These are phyloP conservation scores for Dryobates pubescens DNA, from an alignment of 2,797 vertebrate species.

Conservation along the genomic window DNA sequence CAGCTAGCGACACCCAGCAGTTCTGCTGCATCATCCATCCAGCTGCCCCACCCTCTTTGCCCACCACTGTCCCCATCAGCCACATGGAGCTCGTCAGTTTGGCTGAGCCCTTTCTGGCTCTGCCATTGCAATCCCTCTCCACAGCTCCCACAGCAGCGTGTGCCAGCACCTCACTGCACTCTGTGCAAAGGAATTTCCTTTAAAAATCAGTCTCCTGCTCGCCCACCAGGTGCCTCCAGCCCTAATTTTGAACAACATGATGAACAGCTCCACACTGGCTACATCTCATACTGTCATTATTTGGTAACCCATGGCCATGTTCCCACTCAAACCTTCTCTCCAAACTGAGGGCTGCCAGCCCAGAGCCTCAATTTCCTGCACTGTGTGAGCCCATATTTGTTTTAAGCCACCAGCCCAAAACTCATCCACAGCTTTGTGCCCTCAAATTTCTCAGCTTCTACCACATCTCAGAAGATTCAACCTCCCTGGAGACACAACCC, in stretches of 20 bases:
- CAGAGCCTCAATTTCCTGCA: neutral
- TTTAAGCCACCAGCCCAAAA: neutral
- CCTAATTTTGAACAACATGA: neutral
- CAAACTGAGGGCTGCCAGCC: neutral
- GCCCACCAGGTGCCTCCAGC: rapidly evolving
- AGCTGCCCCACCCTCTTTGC: neutral
- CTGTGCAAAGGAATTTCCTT: neutral
- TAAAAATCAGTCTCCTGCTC: neutral
- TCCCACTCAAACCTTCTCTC: neutral
- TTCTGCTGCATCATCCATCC: rapidly evolving
- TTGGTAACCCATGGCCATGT: neutral
- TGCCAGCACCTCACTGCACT: neutral
- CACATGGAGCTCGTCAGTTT: rapidly evolving
- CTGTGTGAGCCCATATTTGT: neutral
- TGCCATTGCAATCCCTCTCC: neutral
- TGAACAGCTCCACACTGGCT: neutral
- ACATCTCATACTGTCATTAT: neutral
- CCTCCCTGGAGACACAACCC: neutral
- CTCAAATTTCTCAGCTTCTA: neutral
- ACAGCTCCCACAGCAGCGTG: neutral
- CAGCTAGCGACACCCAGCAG: neutral
- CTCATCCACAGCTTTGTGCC: neutral
- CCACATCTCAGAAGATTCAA: neutral
- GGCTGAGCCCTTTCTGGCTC: neutral
- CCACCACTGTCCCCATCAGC: rapidly evolving